Evolutionary conservation across 2,888 invertebrate genomes (phyloP), one percentile per base, ranked within the genome.

Genomic region (Reticulitermes lucifugus): DNA sequence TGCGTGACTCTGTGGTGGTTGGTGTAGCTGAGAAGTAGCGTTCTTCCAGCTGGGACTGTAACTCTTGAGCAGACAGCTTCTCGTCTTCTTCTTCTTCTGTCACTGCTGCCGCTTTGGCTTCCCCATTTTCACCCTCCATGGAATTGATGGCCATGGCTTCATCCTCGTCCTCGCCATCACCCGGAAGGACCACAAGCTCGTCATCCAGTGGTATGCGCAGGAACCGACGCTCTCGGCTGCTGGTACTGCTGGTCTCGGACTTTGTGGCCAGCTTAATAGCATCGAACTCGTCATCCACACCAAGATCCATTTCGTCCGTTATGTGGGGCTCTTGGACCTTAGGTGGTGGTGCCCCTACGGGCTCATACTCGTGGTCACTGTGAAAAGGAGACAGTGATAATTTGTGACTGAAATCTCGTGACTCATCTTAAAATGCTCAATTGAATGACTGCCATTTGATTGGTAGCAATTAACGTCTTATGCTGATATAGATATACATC

Each of bases 281-380:
- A 80, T 85, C 81, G 80, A 85, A 80, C 55, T 84, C 87, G 79
- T 86, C 85, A 84, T 88, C 88, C 29, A 89, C 89, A 84, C 89
- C 89, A 88, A 90, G 90, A 88, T 75, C 83, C 75, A 75, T 22
- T 60, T 81, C 81, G n/a, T 81, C 81, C 43, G 81, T 81, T 29
- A 81, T 46, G 55, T 59, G 46, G 3, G 81, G 35, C 84, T 92
- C 92, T 14, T 25, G 18, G 59, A 60, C 35, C 55, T 43, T 81
- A 22, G 81, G 81, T 87, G 92, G 92, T 87, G 95, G 95, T 89
- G 95, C 95, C 90, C 95, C 96, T 91, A 97, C 95, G 88, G 96
- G 96, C 93, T 97, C 97, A 92, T 97, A 97, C 92, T 97, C 96
- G 94, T 97, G 97, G 93, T 97, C 97, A 93, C 97, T 97, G 93